Percentiles rank a stretch among this genome's conserved stretches.
phyloP scores from a whole-genome alignment of 2,797 vertebrate species.

The Acropternis orthonyx region DNA sequence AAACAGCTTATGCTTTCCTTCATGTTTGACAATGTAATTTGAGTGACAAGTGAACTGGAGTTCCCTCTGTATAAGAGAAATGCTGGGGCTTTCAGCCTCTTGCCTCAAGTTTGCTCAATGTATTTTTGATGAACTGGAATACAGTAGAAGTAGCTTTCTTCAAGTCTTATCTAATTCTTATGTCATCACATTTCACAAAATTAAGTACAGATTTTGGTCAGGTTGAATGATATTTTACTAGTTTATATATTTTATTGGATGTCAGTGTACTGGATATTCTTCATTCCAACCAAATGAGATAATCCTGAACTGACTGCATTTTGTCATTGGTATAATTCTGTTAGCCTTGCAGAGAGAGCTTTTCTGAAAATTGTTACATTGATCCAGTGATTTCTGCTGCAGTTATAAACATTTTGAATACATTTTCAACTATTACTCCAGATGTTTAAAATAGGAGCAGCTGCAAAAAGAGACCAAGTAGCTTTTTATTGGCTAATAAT shows the following conservation, averaged over 20 bases:
- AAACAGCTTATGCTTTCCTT: background rate
- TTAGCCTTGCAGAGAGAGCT: background rate
- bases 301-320: background rate
- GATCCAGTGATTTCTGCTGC: conserved; percentile 7
- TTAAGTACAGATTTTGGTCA: conserved; percentile 20
- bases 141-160: conserved; percentile 19
- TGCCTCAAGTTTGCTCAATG: background rate
- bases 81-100: background rate
- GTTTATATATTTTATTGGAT: conserved; percentile 33
- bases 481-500: background rate
- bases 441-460: background rate
- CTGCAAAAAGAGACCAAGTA: background rate
- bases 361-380: background rate
- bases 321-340: conserved; percentile 25
- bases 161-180: background rate
- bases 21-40: background rate
- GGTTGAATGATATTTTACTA: conserved; percentile 33
- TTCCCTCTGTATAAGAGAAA: background rate
- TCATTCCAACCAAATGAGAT: background rate
- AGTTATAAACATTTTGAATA: conserved; percentile 33
- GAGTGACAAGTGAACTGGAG: background rate
- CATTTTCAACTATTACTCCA: conserved; percentile 14
- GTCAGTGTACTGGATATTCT: conserved; percentile 25
- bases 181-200: conserved; percentile 34
- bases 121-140: conserved; percentile 21